Evolutionary conservation across 1,140 invertebrate species (phyloP).

Genomic region (Tetranychus cinnabarinus): DNA sequence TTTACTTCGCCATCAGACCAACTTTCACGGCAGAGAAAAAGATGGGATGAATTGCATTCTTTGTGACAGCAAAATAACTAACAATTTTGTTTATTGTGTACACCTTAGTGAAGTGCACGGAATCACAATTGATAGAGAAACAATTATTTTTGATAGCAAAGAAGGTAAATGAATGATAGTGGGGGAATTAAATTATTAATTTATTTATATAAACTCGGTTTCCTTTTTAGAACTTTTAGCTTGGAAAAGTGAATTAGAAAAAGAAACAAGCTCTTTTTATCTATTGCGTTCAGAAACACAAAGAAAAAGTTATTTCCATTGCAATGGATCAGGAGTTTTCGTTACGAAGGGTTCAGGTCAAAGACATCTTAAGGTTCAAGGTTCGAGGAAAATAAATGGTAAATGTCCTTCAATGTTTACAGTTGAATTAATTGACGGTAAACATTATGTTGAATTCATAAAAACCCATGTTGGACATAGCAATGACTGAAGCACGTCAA

Average conservation of each 20-base stretch:
- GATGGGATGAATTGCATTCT: neutral
- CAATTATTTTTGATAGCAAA: neutral
- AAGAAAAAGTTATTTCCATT: neutral
- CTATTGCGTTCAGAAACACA: neutral
- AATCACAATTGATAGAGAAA: neutral
- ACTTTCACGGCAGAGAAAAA: neutral
- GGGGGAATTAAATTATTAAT: too few species aligned
- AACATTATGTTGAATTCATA: neutral
- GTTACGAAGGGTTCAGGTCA: neutral
- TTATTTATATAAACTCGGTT: too few species aligned
- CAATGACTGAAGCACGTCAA: neutral
- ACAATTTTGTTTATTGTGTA: neutral
- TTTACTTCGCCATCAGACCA: neutral
- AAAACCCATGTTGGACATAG: neutral
- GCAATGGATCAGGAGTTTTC: neutral
- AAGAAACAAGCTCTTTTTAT: neutral
- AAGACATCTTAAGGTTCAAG: neutral
- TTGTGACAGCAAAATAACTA: neutral
- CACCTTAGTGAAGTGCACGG: neutral
- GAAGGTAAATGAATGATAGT: neutral
- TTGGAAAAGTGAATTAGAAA: neutral
- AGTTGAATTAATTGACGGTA: neutral
- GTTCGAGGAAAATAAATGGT: neutral
- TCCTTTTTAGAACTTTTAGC: neutral
- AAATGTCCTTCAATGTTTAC: neutral